phyloP scores from a whole-genome alignment of 2,113 vertebrate species.

The Heterocephalus glaber region DNA sequence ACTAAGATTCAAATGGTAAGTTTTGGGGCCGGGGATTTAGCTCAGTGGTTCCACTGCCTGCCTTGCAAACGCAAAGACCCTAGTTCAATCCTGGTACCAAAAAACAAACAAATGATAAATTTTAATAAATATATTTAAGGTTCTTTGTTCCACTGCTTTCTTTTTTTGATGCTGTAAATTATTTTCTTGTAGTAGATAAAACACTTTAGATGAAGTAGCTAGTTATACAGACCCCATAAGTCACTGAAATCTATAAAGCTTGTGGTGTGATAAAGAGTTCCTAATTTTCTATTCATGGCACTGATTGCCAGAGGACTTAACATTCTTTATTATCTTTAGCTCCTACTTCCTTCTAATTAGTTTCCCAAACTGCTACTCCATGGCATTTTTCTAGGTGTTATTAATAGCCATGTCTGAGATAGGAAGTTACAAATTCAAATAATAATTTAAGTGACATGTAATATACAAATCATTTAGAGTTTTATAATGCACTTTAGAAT shows the following conservation, averaged over 20 bases:
- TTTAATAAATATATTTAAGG: slow-evolving; percentile 5
- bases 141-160: neutral
- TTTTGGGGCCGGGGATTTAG: too few relatives aligned
- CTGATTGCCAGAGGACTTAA: slow-evolving; percentile 2
- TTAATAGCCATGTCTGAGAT: slow-evolving; percentile 51
- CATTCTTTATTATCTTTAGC: slow-evolving; percentile 47
- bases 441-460: slow-evolving; percentile 17
- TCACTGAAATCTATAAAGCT: slow-evolving; percentile 49
- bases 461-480: slow-evolving; percentile 20
- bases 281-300: slow-evolving; percentile 36
- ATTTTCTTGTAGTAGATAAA: slow-evolving; percentile 47
- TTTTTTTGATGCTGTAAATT: slow-evolving; percentile 24
- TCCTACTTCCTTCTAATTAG: slow-evolving; percentile 53
- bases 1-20: slow-evolving; percentile 23
- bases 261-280: neutral
- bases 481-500: slow-evolving; percentile 50
- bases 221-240: neutral
- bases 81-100: too few relatives aligned
- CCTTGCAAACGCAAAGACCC: too few relatives aligned
- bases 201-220: slow-evolving; percentile 58
- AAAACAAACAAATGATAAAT: neutral
- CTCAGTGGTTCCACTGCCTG: too few relatives aligned
- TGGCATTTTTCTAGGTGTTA: slow-evolving; percentile 26
- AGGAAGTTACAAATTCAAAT: slow-evolving; percentile 61
- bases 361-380: slow-evolving; percentile 41